Base-by-base conservation (phyloP, 2,113 vertebrate species). In the Brachionichthys hirsutus region DNA sequence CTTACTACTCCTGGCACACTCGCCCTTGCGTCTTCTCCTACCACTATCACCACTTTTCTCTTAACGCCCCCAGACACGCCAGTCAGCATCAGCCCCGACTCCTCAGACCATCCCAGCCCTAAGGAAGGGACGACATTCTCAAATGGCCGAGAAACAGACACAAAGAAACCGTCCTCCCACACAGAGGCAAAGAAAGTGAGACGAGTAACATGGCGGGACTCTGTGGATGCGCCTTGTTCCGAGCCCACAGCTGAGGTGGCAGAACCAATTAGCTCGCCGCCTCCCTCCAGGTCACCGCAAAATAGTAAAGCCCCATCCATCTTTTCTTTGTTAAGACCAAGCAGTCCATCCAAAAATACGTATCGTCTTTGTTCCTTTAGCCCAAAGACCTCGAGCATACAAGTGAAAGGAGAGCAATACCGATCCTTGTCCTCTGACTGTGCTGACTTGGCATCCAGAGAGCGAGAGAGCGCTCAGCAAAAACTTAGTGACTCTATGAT, bases 321-420 rank as follows among this genome's bases (percentile, higher is more conserved):
- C 56, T 88, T 88, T 53, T 77, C 76, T 12, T 88, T 85, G 65
- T 70, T 87, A 34, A 75, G 83, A 62, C 70, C 78, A 30, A 58
- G 63, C 19, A 82, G 67, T 68, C 54, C 75, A 36, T 19, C 70
- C 11, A 70, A 42, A 19, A 43, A 41, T 35, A 53, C 40, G 13
- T 48, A 76, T 30, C 54, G 65, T 38, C 12, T 59, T 54, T 66
- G 19, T 43, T 50, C 53, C 1, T 50, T 52, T 7, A 52, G 34
- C 18, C 16, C 67, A 2, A 81, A 72, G 36, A 63, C 56, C 17
- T 75, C 77, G 5, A 60, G 54, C 40, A 73, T 63, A 51, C 59
- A 76, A 4, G 64, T 30, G 35, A 76, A 63, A 66, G 69, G 66
- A 50, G 82, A 18, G 11, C 81, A 73, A 20, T 77, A 69, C 67